These are phyloP conservation scores for Uloborus plumipes DNA, from an alignment of 2,888 invertebrate species.

Conservation along the genomic window DNA sequence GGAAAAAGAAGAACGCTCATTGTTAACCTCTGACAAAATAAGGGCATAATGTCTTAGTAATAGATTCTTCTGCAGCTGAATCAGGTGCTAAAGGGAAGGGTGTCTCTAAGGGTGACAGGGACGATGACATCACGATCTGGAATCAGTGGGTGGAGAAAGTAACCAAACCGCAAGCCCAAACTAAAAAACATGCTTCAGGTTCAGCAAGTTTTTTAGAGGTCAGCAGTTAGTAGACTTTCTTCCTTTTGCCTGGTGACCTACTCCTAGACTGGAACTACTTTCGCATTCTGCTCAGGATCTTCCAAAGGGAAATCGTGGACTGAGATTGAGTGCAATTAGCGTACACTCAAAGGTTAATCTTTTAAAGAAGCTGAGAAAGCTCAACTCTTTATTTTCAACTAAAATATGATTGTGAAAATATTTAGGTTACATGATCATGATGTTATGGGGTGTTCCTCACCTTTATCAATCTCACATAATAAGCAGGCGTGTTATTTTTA, in stretches of 20 bases:
- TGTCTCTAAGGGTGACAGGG: constrained; percentile 19
- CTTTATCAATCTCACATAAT: too few species aligned
- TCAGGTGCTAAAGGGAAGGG: constrained; percentile 15
- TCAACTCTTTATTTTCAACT: too few species aligned
- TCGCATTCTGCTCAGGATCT: constrained; percentile 27
- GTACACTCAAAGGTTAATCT: too few species aligned
- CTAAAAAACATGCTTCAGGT: constrained; percentile 48
- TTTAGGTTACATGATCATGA: too few species aligned
- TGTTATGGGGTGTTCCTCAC: too few species aligned
- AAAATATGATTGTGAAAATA: too few species aligned
- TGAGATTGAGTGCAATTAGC: too few species aligned
- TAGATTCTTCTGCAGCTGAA: constrained; percentile 19
- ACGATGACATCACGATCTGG: constrained; percentile 56
- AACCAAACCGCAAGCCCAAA: constrained; percentile 36
- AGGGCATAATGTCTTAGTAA: constrained; percentile 44
- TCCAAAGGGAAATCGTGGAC: too few species aligned
- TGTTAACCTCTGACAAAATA: constrained; percentile 13
- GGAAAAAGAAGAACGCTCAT: neutral
- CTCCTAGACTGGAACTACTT: constrained; percentile 26
- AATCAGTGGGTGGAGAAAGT: constrained; percentile 62
- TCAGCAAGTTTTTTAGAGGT: constrained; percentile 60
- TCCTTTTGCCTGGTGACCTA: constrained; percentile 61
- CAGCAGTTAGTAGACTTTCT: constrained; percentile 35
- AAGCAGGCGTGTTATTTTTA: too few species aligned
- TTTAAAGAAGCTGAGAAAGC: too few species aligned